Percentiles rank a stretch among this genome's conserved stretches.
phyloP scores from a whole-genome alignment of 35 echinoderm and acorn worm species.

The Ophiothrix spiculata region DNA sequence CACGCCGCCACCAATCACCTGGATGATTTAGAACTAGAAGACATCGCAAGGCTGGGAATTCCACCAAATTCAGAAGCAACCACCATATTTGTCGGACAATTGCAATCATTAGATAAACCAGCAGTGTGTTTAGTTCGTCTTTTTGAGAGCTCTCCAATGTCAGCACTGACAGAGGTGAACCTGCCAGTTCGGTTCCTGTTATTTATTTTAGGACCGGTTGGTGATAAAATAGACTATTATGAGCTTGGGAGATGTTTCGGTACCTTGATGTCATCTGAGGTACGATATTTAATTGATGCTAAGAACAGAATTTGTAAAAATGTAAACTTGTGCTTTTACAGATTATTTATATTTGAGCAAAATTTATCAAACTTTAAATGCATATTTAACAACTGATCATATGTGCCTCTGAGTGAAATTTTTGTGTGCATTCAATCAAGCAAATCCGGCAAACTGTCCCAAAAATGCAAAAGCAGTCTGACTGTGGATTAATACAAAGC shows the following conservation, averaged over 20 bases:
- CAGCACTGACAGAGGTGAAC: constrained; percentile 53
- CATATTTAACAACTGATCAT: too few relatives aligned
- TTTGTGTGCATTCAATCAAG: too few relatives aligned
- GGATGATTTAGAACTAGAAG: constrained; percentile 31
- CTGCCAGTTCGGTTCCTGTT: constrained; percentile 81
- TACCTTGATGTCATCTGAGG: constrained; percentile 97
- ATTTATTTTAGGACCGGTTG: constrained; percentile 72
- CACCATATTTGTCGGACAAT: constrained; percentile 50
- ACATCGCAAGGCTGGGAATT: constrained; percentile 53
- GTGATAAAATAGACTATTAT: constrained; percentile 66
- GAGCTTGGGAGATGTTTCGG: constrained; percentile 92
- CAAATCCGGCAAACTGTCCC: too few relatives aligned
- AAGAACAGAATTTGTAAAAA: too few relatives aligned
- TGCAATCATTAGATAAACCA: constrained; percentile 41
- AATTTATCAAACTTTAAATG: too few relatives aligned
- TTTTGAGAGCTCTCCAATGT: constrained; percentile 35
- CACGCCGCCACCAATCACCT: neutral
- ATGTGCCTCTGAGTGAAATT: too few relatives aligned
- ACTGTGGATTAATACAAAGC: too few relatives aligned
- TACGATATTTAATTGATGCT: constrained; percentile 14
- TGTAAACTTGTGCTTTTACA: too few relatives aligned
- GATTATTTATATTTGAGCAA: too few relatives aligned
- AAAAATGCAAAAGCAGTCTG: too few relatives aligned
- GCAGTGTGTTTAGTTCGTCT: constrained; percentile 45
- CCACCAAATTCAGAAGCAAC: constrained; percentile 57